phyloP scores from a whole-genome alignment of 2,888 invertebrate genomes.

The Tetramorium bicarinatum region DNA sequence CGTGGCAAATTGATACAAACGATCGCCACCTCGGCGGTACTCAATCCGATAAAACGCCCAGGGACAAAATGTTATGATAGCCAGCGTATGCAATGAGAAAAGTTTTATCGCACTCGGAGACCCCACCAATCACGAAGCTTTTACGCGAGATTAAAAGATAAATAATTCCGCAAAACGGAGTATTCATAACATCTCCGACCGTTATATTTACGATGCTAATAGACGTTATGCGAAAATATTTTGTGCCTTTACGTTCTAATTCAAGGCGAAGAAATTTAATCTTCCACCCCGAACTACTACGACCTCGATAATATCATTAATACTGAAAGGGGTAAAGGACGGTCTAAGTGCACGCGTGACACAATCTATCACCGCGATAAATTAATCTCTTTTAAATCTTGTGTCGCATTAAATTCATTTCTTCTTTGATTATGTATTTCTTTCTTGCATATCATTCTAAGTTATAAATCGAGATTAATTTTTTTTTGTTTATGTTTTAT shows the following conservation, averaged over 20 bases:
- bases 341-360: slow-evolving; percentile 71
- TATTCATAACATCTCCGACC: slow-evolving; percentile 11
- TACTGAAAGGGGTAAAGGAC: slow-evolving; percentile 71
- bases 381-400: slow-evolving; percentile 40
- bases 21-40: slow-evolving; percentile 60
- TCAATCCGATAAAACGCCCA: slow-evolving; percentile 59
- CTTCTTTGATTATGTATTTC: background rate
- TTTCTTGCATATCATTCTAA: background rate
- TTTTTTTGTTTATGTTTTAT: background rate
- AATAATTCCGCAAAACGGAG: slow-evolving; percentile 49
- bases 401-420: slow-evolving; percentile 35
- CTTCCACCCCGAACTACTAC: slow-evolving; percentile 40
- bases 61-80: slow-evolving; percentile 44
- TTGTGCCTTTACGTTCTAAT: slow-evolving; percentile 31
- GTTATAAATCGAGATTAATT: background rate
- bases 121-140: slow-evolving; percentile 25
- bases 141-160: slow-evolving; percentile 51
- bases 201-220: slow-evolving; percentile 34
- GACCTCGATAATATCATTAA: slow-evolving; percentile 67
- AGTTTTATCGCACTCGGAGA: slow-evolving; percentile 21
- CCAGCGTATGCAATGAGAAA: slow-evolving; percentile 29
- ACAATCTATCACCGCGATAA: slow-evolving; percentile 65
- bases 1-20: slow-evolving; percentile 81
- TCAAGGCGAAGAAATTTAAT: slow-evolving; percentile 68
- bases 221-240: slow-evolving; percentile 28